These are phyloP conservation scores for Willisornis vidua DNA, from an alignment of 2,113 vertebrate species.

Conservation along the genomic window DNA sequence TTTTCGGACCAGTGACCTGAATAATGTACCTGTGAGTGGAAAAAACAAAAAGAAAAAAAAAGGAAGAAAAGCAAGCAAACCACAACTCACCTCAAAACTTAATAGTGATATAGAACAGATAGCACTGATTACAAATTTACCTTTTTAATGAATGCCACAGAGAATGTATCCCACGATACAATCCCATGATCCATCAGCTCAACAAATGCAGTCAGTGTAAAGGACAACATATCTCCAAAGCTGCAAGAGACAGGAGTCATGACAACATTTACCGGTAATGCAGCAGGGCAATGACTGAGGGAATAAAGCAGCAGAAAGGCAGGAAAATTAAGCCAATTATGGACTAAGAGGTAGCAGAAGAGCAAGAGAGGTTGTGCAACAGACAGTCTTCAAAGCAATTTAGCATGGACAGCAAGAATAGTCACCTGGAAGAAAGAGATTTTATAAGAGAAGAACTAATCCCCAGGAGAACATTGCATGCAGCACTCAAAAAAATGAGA, in stretches of 20 bases:
- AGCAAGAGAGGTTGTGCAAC: slow-evolving; percentile 14
- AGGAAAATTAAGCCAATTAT: slow-evolving; percentile 13
- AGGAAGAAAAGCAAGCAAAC: neutral
- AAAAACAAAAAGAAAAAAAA: neutral
- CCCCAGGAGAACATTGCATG: neutral
- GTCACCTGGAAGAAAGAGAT: neutral
- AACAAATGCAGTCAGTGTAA: slow-evolving; percentile 97
- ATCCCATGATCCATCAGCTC: slow-evolving; percentile 99
- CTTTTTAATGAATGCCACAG: slow-evolving; percentile 99
- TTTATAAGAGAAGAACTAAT: neutral
- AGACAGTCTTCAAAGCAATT: neutral
- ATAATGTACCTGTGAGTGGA: neutral
- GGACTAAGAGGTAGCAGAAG: slow-evolving; percentile 34
- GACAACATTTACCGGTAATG: slow-evolving; percentile 46
- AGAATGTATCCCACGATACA: slow-evolving; percentile 98
- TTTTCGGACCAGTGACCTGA: neutral
- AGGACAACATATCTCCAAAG: slow-evolving; percentile 97
- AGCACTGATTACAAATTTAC: slow-evolving; percentile 72
- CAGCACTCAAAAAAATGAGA: neutral
- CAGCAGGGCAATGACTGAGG: neutral
- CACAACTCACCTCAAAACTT: neutral
- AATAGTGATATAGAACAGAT: neutral
- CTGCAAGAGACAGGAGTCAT: slow-evolving; percentile 79
- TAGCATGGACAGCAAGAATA: neutral
- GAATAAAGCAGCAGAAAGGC: slow-evolving; percentile 26